Base-by-base conservation (phyloP, 2,113 vertebrate genomes). In the Arvicanthis niloticus region DNA sequence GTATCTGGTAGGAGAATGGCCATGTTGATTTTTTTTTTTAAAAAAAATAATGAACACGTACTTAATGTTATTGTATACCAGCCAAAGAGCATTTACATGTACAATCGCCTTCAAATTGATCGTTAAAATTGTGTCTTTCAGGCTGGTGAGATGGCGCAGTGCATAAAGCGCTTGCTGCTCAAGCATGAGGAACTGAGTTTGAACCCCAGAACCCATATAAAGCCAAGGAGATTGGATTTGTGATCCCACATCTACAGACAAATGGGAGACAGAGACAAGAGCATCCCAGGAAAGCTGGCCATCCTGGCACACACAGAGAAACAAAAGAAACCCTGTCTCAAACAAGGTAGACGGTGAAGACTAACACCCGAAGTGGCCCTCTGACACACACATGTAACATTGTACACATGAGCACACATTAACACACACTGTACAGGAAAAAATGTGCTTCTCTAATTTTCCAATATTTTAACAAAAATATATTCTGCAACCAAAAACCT, bases 391-490 rank as follows among this genome's bases (percentile, higher is more conserved):
- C 58, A 10, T 19, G n/a, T 10, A 17, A 60, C 62, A 26, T 29
- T 13, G 17, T 24, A 29, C 81, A 62, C 12, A 4, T 1, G 37
- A 60, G 34, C 3, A n/a, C 37, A 82, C 56, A 42, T 17, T 40
- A 58, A 26, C 80, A 68, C 9, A 68, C 10, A 48, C 40, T 0
- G 10, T 16, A 34, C 24, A 11, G 16, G 19, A 9, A 56, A 65
- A 86, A 48, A 22, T 6, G 24, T 65, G 17, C 9, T 92, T 84
- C 77, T n/a, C 40, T 2, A 37, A n/a, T 80, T 85, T 85, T 53
- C 65, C 37, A 91, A 84, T 86, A 96, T 58, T 84, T 95, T 21
- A 88, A 29, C 37, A 70, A 80, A 62, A 78, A 62, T 26, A 17
- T 29, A 62, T 42, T 62, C 81, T 65, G 26, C 85, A 73, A 93